phyloP scores from a whole-genome alignment of 2,888 invertebrate species.

The Crocallis elinguaria region DNA sequence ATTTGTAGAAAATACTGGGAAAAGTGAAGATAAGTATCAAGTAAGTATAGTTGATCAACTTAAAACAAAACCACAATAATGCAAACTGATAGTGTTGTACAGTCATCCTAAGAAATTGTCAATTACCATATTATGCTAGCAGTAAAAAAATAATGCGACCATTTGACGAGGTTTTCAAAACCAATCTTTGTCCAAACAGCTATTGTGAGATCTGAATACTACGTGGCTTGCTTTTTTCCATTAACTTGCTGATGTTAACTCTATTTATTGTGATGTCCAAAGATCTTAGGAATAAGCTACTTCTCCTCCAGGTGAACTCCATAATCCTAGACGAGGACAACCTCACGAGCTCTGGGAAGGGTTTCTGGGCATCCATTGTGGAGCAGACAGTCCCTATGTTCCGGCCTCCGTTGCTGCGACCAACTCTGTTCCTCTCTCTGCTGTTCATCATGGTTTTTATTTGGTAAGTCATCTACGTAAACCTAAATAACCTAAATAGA shows the following conservation, averaged over 20 bases:
- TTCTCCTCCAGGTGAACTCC: slow-evolving; percentile 53
- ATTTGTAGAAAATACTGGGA: slow-evolving; percentile 59
- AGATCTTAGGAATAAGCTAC: not conserved
- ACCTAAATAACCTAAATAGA: too few species aligned
- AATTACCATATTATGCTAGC: too few species aligned
- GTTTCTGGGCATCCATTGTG: slow-evolving; percentile 55
- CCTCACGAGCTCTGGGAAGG: slow-evolving; percentile 31
- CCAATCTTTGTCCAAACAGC: too few species aligned
- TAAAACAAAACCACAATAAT: too few species aligned
- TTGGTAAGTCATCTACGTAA: slow-evolving; percentile 37
- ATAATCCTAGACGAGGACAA: slow-evolving; percentile 57
- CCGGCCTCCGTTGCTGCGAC: slow-evolving; percentile 77
- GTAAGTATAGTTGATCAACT: slow-evolving; percentile 45
- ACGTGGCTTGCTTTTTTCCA: too few species aligned
- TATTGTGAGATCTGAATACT: too few species aligned
- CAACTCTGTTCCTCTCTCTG: slow-evolving; percentile 76
- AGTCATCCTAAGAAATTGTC: too few species aligned
- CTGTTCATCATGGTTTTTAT: slow-evolving; percentile 53
- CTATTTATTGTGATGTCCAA: too few species aligned
- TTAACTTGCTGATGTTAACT: too few species aligned
- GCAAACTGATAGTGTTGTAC: not conserved
- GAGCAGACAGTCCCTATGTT: slow-evolving; percentile 81
- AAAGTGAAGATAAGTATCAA: slow-evolving; percentile 54
- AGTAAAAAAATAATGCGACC: too few species aligned
- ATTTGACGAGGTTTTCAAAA: too few species aligned